A percentile compares a stretch with the other conserved stretches of the same genome.
Conservation (phyloP, 2,113 vertebrate species). For the Girardinichthys multiradiatus region DNA sequence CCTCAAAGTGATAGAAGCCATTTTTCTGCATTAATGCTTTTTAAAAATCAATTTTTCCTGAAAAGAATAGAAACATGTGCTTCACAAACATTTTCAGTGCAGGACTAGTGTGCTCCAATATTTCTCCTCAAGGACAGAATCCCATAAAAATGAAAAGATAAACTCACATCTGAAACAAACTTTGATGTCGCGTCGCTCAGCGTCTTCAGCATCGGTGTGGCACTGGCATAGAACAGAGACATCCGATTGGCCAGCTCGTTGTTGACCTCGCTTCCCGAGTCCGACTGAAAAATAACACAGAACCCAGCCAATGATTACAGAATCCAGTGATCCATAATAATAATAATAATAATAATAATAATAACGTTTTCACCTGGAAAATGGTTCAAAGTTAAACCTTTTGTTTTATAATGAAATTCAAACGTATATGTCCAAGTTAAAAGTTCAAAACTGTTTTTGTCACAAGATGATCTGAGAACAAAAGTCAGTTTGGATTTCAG, state of each 20-base stretch:
- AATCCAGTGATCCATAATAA: not conserved
- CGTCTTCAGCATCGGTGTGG: conserved; percentile 73
- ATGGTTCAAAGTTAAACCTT: too few relatives aligned
- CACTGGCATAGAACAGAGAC: conserved; percentile 71
- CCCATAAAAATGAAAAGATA: not conserved
- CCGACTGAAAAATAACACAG: conserved; percentile 22
- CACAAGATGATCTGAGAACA: not conserved
- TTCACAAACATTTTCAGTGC: not conserved
- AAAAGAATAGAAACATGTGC: not conserved
- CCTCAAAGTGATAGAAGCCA: too few relatives aligned
- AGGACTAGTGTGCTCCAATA: too few relatives aligned
- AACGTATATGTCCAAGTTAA: too few relatives aligned
- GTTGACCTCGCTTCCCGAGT: conserved; percentile 58
- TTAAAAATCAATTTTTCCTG: not conserved
- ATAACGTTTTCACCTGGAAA: not conserved
- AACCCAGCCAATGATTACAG: not conserved
- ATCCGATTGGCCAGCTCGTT: conserved; percentile 75
- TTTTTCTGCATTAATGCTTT: too few relatives aligned
- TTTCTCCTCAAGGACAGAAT: too few relatives aligned
- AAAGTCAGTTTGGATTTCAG: not conserved
- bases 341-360: rapidly evolving
- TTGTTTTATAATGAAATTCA: too few relatives aligned
- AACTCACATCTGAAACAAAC: conserved; percentile 71
- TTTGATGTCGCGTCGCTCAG: conserved; percentile 68
- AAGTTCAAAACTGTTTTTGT: too few relatives aligned